phyloP scores from a whole-genome alignment of 2,113 vertebrate species.

The Orthonyx spaldingii region DNA sequence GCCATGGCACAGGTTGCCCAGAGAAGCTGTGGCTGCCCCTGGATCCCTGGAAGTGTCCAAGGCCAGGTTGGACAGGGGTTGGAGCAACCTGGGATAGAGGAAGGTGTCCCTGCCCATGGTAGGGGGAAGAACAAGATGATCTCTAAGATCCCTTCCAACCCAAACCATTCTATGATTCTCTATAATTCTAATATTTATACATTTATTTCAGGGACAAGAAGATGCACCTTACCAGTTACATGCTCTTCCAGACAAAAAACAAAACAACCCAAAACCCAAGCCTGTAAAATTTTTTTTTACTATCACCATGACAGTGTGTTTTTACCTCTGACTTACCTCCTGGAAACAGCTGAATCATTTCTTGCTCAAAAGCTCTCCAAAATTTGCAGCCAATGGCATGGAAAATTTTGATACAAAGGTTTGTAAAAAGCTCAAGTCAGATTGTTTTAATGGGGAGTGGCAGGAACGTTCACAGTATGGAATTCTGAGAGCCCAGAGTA shows the following conservation, averaged over 20 bases:
- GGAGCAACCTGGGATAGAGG: neutral
- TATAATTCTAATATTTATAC: neutral
- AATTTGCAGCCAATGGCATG: neutral
- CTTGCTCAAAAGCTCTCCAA: neutral
- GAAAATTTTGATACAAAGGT: neutral
- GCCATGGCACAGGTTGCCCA: neutral
- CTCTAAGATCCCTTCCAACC: neutral
- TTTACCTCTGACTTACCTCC: neutral
- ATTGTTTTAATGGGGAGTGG: neutral
- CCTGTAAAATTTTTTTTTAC: neutral
- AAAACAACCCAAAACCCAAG: fast-evolving
- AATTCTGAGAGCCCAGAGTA: neutral
- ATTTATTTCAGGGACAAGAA: neutral
- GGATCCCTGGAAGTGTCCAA: neutral
- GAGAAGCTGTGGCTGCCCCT: neutral
- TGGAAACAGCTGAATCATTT: conserved; percentile 20
- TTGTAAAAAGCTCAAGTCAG: neutral
- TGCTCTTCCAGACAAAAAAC: neutral
- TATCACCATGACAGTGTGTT: neutral
- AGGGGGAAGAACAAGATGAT: neutral
- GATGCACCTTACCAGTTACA: neutral
- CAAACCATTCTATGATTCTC: neutral
- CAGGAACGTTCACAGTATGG: neutral
- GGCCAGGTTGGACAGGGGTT: neutral
- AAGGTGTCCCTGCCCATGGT: neutral